phyloP scores from a whole-genome alignment of 2,888 invertebrate species.

The Frankliniella intonsa region DNA sequence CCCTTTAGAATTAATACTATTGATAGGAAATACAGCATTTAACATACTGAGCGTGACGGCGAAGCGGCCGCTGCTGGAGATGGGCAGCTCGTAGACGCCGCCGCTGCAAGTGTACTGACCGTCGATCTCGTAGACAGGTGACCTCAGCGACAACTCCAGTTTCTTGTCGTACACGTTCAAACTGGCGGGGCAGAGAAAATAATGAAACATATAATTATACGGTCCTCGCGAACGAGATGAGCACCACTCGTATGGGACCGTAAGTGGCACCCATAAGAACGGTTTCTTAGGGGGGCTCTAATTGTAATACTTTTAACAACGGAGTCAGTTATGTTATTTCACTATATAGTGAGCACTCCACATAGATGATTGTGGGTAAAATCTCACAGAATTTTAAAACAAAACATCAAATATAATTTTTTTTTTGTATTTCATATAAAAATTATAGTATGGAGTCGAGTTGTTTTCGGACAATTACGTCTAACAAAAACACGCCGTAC shows the following conservation, averaged over 20 bases:
- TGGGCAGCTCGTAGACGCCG: constrained; percentile 3
- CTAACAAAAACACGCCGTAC: not conserved
- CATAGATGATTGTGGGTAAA: no score
- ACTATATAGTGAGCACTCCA: not conserved
- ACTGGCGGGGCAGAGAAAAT: not conserved
- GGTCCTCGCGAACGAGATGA: no score
- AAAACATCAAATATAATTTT: no score
- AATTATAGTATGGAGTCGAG: not conserved
- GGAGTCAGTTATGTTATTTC: not conserved
- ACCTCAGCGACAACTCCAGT: not conserved
- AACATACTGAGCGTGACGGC: not conserved
- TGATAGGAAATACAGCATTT: not conserved
- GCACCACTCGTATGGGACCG: not conserved
- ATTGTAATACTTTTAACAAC: not conserved
- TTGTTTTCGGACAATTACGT: not conserved
- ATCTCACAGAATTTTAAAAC: no score
- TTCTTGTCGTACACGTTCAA: constrained; percentile 10
- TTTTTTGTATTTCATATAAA: no score
- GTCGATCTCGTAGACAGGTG: constrained; percentile 6
- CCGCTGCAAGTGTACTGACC: not conserved
- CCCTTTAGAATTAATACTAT: no score
- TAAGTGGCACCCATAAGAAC: not conserved
- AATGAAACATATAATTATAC: not conserved
- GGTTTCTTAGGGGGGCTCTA: not conserved
- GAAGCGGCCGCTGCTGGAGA: constrained; percentile 18